phyloP scores from a whole-genome alignment of 2,888 invertebrate species.

The Rhagonycha fulva region DNA sequence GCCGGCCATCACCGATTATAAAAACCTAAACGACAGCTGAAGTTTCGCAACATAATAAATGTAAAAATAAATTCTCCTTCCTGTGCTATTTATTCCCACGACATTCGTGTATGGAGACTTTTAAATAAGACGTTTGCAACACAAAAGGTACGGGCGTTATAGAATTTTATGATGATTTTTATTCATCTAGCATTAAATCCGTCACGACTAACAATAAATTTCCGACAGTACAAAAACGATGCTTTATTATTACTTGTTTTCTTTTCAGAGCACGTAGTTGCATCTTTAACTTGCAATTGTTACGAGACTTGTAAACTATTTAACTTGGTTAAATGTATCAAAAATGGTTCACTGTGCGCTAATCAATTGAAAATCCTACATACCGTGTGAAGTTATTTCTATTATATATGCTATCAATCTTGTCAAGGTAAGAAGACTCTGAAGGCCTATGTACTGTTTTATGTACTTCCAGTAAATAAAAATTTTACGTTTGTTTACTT shows the following conservation, averaged over 20 bases:
- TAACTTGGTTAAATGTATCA: background rate
- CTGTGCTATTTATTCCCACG: slow-evolving; percentile 27
- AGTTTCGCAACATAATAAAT: slow-evolving; percentile 12
- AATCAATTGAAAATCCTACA: background rate
- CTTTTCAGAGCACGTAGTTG: slow-evolving; percentile 16
- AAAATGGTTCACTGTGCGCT: background rate
- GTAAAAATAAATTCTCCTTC: slow-evolving; percentile 19
- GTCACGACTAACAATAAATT: slow-evolving; percentile 27
- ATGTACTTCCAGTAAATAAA: no score
- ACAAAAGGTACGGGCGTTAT: slow-evolving; percentile 25
- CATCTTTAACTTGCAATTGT: slow-evolving; percentile 5
- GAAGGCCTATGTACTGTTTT: no score
- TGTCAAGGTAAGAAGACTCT: no score
- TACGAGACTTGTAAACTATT: background rate
- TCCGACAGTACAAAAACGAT: slow-evolving; percentile 16
- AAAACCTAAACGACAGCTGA: slow-evolving; percentile 9
- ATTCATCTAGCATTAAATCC: slow-evolving; percentile 25
- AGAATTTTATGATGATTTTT: slow-evolving; percentile 25
- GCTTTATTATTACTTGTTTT: slow-evolving; percentile 17
- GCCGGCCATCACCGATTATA: background rate
- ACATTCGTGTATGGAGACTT: slow-evolving; percentile 24
- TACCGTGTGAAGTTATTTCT: background rate
- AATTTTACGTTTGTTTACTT: no score
- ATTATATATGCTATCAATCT: background rate
- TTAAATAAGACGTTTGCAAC: slow-evolving; percentile 21